Base-by-base conservation (phyloP, 2,888 invertebrate species). In the Trissolcus japonicus region DNA sequence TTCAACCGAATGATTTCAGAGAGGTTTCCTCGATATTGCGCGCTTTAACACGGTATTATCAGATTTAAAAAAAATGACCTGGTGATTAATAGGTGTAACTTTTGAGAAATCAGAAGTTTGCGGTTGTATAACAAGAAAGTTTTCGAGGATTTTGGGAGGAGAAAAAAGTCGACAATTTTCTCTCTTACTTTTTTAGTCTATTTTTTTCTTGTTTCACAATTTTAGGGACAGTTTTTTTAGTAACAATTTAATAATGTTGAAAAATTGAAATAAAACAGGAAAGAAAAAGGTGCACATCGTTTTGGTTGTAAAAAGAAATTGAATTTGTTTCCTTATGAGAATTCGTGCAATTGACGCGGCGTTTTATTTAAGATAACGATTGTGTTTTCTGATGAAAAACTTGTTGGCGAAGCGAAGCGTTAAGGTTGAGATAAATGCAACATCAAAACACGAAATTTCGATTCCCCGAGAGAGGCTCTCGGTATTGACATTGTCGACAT, bases 341-440 rank as follows among this genome's bases (percentile, higher is more conserved):
- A 48, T 14, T 63, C 53, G 41, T 14, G 53, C 59, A 53, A 59
- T 13, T 67, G 57, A 56, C 54, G 55, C 55, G 56, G 53, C 16
- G 53, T 43, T 46, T 60, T 60, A 54, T 61, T 63, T 56, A 63
- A 71, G 50, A 60, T 69, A 41, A 51, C 50, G 25, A 61, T 55
- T 55, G 17, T 69, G 35, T 50, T 59, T 57, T 63, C 48, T 54
- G 63, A 54, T 14, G 60, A 60, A 65, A 73, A 59, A 59, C 62
- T 14, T 17, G 51, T 62, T 61, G 62, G 11, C 51, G 55, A 71
- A 62, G 56, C 19, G n/a, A 62, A 62, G 71, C 71, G 71, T 71
- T 71, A 71, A 71, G 35, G 6, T 35, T 35, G 35, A 7, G 35
- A 35, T 35, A 35, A 35, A 35, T 35, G 35, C 35, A 35, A 35